Conservation (phyloP, 2,797 vertebrate genomes). For the Melanotaenia pygmaea region DNA sequence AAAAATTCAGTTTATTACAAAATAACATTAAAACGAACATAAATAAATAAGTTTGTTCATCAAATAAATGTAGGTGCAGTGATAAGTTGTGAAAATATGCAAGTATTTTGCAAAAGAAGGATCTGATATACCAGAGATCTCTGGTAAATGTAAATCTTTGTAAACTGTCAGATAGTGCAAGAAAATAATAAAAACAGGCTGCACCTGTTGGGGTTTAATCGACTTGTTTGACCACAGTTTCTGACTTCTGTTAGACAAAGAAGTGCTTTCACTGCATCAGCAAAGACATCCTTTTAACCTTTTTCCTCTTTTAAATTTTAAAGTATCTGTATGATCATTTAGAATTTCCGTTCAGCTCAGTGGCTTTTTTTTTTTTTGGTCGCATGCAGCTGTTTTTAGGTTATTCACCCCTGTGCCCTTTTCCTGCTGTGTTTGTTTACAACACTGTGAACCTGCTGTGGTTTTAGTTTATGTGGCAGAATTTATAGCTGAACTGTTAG, state of each 20-base stretch:
- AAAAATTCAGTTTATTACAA: neutral
- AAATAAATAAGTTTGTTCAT: neutral
- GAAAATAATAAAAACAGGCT: slow-evolving; percentile 48
- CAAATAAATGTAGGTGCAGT: neutral
- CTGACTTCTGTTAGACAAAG: slow-evolving; percentile 26
- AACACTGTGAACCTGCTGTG: neutral
- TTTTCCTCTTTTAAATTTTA: neutral
- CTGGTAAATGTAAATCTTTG: slow-evolving; percentile 44
- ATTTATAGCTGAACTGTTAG: slow-evolving; percentile 6
- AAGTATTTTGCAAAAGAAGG: neutral
- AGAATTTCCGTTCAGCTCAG: neutral
- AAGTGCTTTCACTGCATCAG: neutral
- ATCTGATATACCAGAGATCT: slow-evolving; percentile 4
- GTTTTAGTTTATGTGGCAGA: neutral
- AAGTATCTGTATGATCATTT: neutral
- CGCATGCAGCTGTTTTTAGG: neutral
- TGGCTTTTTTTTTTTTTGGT: neutral
- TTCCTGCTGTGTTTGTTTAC: neutral
- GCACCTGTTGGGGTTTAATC: slow-evolving; percentile 56
- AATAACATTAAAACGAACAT: slow-evolving; percentile 5
- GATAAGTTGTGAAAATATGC: neutral
- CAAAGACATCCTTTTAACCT: neutral
- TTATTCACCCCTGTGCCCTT: neutral
- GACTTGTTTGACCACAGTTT: slow-evolving; percentile 41
- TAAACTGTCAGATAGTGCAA: slow-evolving; percentile 57